A percentile compares a stretch with the other conserved stretches of the same genome.
These are phyloP conservation scores for Leiothrix lutea DNA, from an alignment of 2,113 vertebrate genomes.

Conservation along the genomic window DNA sequence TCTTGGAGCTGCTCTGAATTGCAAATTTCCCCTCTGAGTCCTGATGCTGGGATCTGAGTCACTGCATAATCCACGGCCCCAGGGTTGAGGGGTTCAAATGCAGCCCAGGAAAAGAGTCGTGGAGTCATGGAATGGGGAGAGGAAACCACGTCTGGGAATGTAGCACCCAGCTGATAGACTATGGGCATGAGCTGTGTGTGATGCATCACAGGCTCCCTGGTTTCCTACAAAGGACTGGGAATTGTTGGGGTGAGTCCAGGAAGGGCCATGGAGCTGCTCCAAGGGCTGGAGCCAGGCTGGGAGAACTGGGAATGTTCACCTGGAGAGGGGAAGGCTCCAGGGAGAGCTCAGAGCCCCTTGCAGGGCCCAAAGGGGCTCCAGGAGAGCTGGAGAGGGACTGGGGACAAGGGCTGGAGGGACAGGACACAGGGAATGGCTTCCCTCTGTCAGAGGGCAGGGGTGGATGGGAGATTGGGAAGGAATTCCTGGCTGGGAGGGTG, in stretches of 20 bases:
- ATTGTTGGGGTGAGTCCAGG: neutral
- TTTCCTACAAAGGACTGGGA: neutral
- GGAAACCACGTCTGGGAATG: neutral
- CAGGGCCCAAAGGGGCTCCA: neutral
- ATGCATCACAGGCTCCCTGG: neutral
- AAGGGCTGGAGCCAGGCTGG: neutral
- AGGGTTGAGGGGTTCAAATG: neutral
- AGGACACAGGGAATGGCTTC: neutral
- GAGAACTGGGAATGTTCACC: neutral
- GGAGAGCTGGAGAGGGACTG: neutral
- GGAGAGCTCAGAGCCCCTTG: neutral
- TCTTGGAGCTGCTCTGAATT: neutral
- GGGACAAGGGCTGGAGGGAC: neutral
- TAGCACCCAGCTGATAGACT: neutral
- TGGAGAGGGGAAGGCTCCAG: neutral
- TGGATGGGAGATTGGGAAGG: neutral
- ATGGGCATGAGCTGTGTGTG: accelerated
- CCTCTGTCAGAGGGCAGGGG: accelerated
- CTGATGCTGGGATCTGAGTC: neutral
- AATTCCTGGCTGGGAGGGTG: accelerated
- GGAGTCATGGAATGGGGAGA: neutral
- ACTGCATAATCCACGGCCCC: neutral
- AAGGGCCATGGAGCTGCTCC: neutral
- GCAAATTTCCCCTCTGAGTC: neutral
- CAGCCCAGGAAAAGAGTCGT: neutral